Conservation (phyloP, 1,140 invertebrate genomes). For the Drosophila serrata region DNA sequence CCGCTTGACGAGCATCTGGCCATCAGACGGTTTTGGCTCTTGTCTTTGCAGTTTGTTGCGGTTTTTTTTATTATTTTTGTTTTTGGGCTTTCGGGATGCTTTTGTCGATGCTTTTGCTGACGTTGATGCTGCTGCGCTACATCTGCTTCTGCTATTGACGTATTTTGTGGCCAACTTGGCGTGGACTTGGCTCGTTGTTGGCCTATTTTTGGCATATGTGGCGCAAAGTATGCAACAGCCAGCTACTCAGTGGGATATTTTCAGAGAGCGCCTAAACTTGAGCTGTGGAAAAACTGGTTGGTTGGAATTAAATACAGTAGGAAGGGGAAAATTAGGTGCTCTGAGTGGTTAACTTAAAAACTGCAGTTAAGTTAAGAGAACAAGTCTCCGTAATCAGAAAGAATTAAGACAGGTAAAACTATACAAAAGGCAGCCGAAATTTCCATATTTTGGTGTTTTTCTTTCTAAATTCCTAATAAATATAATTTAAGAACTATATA, state of each 20-base stretch:
- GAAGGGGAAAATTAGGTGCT: not conserved
- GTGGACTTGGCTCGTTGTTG: not conserved
- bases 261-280: constrained; percentile 13
- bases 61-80: not conserved
- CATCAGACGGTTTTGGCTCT: constrained; percentile 3
- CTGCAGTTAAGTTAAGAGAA: not conserved
- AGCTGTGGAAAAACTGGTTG: not conserved
- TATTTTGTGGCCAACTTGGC: constrained; percentile 47
- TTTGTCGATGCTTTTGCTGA: constrained; percentile 20
- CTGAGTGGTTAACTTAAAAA: not conserved
- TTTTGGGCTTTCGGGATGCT: constrained; percentile 16
- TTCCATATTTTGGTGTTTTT: not conserved
- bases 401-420: not conserved
- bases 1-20: constrained; percentile 79
- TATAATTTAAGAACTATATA: no score
- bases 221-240: constrained; percentile 54
- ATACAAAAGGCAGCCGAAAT: not conserved
- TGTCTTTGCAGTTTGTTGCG: not conserved
- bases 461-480: no score
- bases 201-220: constrained; percentile 44
- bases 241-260: not conserved
- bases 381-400: not conserved
- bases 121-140: constrained; percentile 32
- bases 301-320: not conserved
- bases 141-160: constrained; percentile 21